Percentiles rank a stretch among this genome's conserved stretches.
Conservation (phyloP, 64 coral and sea anemone genomes). For the Dendronephthya gigantea region DNA sequence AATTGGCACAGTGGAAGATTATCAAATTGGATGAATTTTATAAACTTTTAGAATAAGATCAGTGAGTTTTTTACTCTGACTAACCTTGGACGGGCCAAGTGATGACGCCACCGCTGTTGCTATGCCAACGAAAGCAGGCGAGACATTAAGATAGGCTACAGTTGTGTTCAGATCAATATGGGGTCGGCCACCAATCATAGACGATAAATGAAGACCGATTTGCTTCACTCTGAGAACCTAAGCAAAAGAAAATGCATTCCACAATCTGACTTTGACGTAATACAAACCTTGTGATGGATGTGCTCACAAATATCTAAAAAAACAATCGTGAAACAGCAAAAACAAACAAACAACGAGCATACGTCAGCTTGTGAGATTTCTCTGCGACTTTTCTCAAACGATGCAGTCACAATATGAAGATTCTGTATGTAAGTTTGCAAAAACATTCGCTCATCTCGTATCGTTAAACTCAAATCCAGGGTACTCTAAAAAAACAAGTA, state of each 20-base stretch:
- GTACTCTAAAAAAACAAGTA: slow-evolving; percentile 46
- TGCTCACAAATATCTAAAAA: not conserved
- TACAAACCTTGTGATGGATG: not conserved
- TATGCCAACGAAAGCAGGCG: slow-evolving; percentile 63
- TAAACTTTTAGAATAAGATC: no score
- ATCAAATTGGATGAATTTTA: no score
- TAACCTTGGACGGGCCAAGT: slow-evolving; percentile 41
- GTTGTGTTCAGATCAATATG: slow-evolving; percentile 68
- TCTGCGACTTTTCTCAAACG: slow-evolving; percentile 61
- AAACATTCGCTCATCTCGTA: not conserved
- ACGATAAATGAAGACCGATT: slow-evolving; percentile 55
- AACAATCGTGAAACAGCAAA: not conserved
- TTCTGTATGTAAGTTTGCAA: slow-evolving; percentile 41
- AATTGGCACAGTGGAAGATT: no score
- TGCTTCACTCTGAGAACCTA: slow-evolving; percentile 75
- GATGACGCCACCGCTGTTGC: slow-evolving; percentile 48
- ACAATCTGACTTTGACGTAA: no score
- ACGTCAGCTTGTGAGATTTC: slow-evolving; percentile 56
- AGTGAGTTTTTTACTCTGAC: not conserved
- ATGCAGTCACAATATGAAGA: slow-evolving; percentile 62
- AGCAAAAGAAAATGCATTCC: not conserved
- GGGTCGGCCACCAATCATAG: slow-evolving; percentile 55
- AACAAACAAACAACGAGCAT: not conserved
- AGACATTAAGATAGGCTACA: slow-evolving; percentile 60
- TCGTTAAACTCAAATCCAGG: slow-evolving; percentile 52